These are phyloP conservation scores for Podarcis lilfordi DNA, from an alignment of 2,797 vertebrate species.

Conservation along the genomic window DNA sequence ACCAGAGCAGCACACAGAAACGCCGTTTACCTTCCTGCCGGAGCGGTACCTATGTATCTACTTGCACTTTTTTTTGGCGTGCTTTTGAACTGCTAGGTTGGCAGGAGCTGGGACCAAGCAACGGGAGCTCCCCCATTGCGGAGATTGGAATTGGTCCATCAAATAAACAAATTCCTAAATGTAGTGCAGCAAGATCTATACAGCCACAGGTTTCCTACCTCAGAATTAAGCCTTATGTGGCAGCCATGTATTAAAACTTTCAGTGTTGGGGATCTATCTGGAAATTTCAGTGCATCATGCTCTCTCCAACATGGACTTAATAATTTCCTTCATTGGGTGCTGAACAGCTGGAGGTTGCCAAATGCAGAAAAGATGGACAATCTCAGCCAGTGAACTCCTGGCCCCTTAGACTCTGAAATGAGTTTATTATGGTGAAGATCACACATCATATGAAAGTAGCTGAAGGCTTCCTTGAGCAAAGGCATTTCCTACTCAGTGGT, in stretches of 20 bases:
- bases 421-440: neutral
- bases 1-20: no score
- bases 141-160: no score
- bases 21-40: no score
- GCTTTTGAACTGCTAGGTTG: no score
- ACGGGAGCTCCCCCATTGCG: no score
- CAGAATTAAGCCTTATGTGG: neutral
- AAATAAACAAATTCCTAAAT: no score
- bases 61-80: no score
- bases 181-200: neutral
- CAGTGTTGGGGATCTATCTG: neutral
- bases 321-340: neutral
- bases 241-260: neutral
- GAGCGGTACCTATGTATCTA: no score
- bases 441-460: neutral
- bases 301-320: neutral
- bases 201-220: neutral
- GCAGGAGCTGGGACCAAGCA: no score
- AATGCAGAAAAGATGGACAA: neutral
- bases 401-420: neutral
- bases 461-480: neutral
- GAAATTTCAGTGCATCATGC: neutral
- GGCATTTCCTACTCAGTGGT: neutral
- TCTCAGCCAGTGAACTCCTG: neutral
- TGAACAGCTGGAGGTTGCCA: neutral